A percentile compares a stretch with the other conserved stretches of the same genome.
Conservation (phyloP, 1,140 invertebrate species). For the Propsilocerus akamusi region DNA sequence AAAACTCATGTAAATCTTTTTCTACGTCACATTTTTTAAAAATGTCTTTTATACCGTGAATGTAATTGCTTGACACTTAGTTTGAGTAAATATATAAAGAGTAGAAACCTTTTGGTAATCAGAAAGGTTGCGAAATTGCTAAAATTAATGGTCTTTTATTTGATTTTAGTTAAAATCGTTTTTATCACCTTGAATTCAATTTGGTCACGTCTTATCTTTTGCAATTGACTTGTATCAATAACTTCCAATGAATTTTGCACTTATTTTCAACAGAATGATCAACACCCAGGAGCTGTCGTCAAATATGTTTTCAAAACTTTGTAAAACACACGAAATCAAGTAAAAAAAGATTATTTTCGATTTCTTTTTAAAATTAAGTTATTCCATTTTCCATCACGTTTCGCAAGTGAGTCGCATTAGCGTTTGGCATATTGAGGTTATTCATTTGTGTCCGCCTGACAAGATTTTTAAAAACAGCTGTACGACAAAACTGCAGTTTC, state of each 20-base stretch:
- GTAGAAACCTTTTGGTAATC: no score
- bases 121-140: no score
- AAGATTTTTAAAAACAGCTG: not conserved
- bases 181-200: not conserved
- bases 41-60: no score
- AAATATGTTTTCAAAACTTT: not conserved
- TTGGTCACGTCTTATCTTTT: conserved; percentile 2
- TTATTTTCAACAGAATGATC: not conserved
- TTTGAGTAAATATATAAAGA: no score
- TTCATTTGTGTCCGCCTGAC: not conserved
- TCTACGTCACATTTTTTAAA: not conserved
- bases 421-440: not conserved
- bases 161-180: not conserved
- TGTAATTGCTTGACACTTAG: no score
- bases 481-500: not conserved
- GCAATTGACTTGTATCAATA: no score
- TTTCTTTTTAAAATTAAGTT: not conserved
- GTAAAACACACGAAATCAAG: not conserved
- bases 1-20: not conserved
- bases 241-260: no score
- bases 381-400: not conserved
- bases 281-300: not conserved
- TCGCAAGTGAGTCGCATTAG: no score
- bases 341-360: not conserved
- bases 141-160: not conserved